Evolutionary conservation across 1,140 invertebrate genomes (phyloP).

Genomic region (Euglossa dilemma): DNA sequence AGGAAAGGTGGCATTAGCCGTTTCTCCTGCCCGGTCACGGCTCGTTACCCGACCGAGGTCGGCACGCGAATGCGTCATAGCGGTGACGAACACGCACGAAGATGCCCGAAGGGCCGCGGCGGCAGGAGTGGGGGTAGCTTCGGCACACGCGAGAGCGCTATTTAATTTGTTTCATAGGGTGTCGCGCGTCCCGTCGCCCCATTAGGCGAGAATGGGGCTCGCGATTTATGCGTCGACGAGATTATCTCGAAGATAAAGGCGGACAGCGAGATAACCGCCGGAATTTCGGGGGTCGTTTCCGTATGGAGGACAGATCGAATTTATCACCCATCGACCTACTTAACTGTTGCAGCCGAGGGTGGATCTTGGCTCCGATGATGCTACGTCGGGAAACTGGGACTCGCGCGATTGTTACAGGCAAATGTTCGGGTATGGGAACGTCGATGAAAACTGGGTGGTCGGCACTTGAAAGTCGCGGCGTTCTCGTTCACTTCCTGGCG

Average conservation of each 20-base stretch:
- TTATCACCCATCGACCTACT: slow-evolving; percentile 79
- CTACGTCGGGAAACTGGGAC: neutral
- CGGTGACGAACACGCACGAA: slow-evolving; percentile 37
- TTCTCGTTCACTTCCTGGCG: too few relatives aligned
- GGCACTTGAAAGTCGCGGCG: neutral
- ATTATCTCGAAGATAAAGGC: slow-evolving; percentile 77
- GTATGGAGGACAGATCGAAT: slow-evolving; percentile 68
- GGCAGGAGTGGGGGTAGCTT: neutral
- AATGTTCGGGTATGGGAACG: too few relatives aligned
- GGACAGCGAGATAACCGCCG: slow-evolving; percentile 65
- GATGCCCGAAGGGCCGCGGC: neutral
- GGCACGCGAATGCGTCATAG: slow-evolving; percentile 43
- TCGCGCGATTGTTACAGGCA: neutral
- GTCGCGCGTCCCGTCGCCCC: slow-evolving; percentile 53
- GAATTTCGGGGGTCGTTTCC: slow-evolving; percentile 56
- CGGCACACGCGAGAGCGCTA: slow-evolving; percentile 62
- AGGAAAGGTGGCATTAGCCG: slow-evolving; percentile 2
- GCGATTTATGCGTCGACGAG: slow-evolving; percentile 74
- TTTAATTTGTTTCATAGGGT: slow-evolving; percentile 75
- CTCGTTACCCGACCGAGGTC: slow-evolving; percentile 41
- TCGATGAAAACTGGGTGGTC: neutral
- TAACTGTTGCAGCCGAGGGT: slow-evolving; percentile 41
- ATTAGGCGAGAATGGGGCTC: slow-evolving; percentile 67
- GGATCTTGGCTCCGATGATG: slow-evolving; percentile 20
- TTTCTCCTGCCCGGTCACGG: slow-evolving; percentile 37